Evolutionary conservation across 2,888 invertebrate genomes (phyloP).

Genomic region (Spilarctia lutea): DNA sequence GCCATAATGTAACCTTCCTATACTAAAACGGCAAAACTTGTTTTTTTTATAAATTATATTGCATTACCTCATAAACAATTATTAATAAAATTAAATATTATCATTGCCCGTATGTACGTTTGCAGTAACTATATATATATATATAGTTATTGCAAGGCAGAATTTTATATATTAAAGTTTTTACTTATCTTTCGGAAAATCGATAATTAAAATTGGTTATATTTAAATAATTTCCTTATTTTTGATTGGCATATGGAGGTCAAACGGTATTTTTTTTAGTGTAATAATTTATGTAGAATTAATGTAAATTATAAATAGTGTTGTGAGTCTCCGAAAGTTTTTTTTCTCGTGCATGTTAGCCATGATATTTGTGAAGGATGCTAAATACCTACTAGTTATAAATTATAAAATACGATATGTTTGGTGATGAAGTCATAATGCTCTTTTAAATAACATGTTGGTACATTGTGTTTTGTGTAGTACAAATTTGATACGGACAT

Average conservation of each 20-base stretch:
- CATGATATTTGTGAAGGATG: conserved; percentile 15
- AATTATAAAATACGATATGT: conserved; percentile 13
- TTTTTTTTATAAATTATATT: conserved; percentile 5
- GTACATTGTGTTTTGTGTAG: background rate
- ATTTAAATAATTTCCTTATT: background rate
- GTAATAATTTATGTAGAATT: background rate
- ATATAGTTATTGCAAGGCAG: too few relatives aligned
- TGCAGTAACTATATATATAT: background rate
- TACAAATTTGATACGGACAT: background rate
- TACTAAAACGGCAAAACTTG: conserved; percentile 3
- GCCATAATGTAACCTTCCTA: conserved; percentile 2
- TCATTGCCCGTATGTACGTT: background rate
- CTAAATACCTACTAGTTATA: conserved; percentile 7
- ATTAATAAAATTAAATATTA: background rate
- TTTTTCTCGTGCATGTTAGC: conserved; percentile 7
- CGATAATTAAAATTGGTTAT: background rate
- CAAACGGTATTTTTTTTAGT: background rate
- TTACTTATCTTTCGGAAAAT: background rate
- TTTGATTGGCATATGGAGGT: conserved; percentile 1
- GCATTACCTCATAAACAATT: background rate
- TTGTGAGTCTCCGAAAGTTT: background rate
- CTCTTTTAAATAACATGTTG: background rate
- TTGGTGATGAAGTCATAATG: conserved; percentile 27
- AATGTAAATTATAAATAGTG: background rate
- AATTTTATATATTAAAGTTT: background rate